These are phyloP conservation scores for Rhinella marina DNA, from an alignment of 2,797 vertebrate species.

Conservation along the genomic window DNA sequence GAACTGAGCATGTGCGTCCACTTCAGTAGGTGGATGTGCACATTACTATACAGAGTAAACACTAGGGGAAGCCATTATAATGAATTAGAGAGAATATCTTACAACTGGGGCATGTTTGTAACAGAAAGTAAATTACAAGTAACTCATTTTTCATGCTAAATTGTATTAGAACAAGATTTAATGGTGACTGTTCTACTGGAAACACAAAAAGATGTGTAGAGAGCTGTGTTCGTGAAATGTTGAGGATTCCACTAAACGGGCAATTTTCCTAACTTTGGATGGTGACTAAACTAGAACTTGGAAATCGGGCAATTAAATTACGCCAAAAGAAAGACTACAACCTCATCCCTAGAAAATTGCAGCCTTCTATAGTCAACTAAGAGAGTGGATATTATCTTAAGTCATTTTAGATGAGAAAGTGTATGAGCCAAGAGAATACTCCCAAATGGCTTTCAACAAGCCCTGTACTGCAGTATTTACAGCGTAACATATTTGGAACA, in stretches of 20 bases:
- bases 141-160: too few species aligned
- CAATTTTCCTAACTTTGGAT: background rate
- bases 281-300: background rate
- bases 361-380: background rate
- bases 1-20: too few species aligned
- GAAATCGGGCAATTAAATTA: background rate
- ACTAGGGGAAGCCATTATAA: too few species aligned
- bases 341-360: background rate
- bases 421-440: background rate
- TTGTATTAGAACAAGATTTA: too few species aligned
- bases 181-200: too few species aligned
- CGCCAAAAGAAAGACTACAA: background rate
- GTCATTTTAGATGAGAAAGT: conserved; percentile 46
- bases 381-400: conserved; percentile 31
- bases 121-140: too few species aligned
- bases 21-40: too few species aligned
- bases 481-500: conserved; percentile 42
- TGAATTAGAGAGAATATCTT: too few species aligned
- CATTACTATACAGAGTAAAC: too few species aligned
- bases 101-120: too few species aligned
- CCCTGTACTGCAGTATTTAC: conserved; percentile 39
- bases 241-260: background rate
- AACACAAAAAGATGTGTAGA: background rate
- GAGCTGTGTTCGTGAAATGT: background rate
- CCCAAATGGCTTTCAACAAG: conserved; percentile 8